These are phyloP conservation scores for Musca domestica DNA, from an alignment of 1,140 invertebrate genomes.

Conservation along the genomic window DNA sequence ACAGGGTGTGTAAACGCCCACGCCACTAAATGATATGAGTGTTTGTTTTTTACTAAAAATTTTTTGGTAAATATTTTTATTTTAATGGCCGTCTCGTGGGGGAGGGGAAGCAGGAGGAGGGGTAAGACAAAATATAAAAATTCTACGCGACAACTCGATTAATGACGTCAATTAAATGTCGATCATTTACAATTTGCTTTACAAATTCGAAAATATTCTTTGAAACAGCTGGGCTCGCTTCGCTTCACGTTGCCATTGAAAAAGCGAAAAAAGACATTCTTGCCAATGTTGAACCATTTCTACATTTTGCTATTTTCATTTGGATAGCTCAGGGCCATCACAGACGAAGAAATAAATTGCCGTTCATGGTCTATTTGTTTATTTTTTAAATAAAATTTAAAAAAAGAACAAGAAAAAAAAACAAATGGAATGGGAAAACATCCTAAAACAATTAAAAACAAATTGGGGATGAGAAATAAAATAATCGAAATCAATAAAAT, in stretches of 20 bases:
- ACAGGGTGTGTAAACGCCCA: slow-evolving; percentile 13
- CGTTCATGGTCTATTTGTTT: no score
- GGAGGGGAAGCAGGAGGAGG: neutral
- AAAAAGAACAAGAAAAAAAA: no score
- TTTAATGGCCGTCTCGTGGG: neutral
- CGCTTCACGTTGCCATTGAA: neutral
- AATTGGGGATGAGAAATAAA: no score
- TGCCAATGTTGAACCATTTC: neutral
- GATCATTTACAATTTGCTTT: neutral
- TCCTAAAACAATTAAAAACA: no score
- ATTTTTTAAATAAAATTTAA: no score
- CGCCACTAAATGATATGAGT: neutral
- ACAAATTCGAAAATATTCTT: neutral
- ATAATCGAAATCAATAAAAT: no score
- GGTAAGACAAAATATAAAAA: no score
- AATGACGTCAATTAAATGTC: slow-evolving; percentile 11
- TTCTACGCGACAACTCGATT: neutral
- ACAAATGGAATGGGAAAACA: no score
- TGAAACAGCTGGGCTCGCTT: no score
- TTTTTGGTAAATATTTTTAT: slow-evolving; percentile 10
- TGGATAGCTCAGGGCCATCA: no score
- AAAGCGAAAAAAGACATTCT: neutral
- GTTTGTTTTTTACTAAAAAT: neutral
- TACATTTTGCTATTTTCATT: no score
- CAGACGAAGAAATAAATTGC: no score